A percentile compares a stretch with the other conserved stretches of the same genome.
These are phyloP conservation scores for Artemisiospiza belli DNA, from an alignment of 2,113 vertebrate species.

Conservation along the genomic window DNA sequence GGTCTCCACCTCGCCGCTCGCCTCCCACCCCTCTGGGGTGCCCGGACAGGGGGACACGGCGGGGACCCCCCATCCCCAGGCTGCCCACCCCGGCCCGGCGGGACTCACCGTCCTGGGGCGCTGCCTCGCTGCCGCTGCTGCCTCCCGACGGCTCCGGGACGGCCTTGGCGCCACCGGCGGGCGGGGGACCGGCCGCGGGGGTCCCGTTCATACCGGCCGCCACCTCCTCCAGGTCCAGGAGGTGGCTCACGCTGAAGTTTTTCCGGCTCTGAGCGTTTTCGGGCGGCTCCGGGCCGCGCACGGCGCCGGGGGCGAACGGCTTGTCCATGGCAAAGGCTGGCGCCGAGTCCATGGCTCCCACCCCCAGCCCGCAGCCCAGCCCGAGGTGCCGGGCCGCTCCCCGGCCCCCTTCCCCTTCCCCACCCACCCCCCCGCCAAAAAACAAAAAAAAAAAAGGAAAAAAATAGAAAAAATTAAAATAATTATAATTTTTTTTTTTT, in stretches of 20 bases:
- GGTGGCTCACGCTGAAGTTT: constrained; percentile 84
- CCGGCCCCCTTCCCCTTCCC: neutral
- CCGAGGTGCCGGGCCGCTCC: constrained; percentile 2
- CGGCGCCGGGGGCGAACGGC: constrained; percentile 61
- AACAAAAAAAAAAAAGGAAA: too few species aligned
- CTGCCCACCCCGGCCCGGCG: neutral
- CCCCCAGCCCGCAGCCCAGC: constrained; percentile 38
- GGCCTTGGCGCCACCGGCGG: constrained; percentile 61
- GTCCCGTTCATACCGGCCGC: constrained; percentile 74
- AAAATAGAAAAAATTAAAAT: neutral
- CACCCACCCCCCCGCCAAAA: too few species aligned
- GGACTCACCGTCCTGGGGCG: constrained; percentile 78
- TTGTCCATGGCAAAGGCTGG: constrained; percentile 75
- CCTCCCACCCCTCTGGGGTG: neutral
- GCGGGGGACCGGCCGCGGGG: constrained; percentile 51
- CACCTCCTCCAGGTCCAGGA: constrained; percentile 82
- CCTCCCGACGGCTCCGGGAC: constrained; percentile 75
- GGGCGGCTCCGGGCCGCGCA: constrained; percentile 67
- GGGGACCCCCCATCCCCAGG: neutral
- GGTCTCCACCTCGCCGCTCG: neutral
- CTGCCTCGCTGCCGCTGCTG: constrained; percentile 83
- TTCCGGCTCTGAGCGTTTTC: constrained; percentile 78
- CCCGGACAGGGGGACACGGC: neutral
- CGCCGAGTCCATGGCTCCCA: constrained; percentile 73
- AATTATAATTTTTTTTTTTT: neutral